phyloP scores from a whole-genome alignment of 2,113 vertebrate species.

The Elanoides forficatus region DNA sequence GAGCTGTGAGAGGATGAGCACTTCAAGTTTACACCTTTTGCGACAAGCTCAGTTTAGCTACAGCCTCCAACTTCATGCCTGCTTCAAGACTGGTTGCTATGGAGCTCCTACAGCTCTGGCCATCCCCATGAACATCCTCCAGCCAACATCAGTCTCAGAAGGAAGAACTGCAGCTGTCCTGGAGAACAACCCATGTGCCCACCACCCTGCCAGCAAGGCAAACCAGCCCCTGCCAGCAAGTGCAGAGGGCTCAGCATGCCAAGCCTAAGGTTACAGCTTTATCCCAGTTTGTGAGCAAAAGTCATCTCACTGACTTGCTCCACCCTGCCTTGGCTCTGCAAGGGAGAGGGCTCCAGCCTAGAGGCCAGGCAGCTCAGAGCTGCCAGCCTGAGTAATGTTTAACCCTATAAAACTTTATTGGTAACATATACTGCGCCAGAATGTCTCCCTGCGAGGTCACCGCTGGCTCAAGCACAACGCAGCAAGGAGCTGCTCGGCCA shows the following conservation, averaged over 20 bases:
- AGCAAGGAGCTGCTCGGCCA: not conserved
- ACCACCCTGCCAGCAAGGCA: not conserved
- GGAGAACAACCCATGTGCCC: not conserved
- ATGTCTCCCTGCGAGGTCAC: not conserved
- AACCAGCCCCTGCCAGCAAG: not conserved
- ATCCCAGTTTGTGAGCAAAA: not conserved
- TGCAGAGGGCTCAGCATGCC: not conserved
- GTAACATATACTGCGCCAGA: constrained; percentile 33
- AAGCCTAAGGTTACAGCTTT: not conserved
- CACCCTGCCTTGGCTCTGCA: not conserved
- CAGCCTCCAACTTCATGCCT: not conserved
- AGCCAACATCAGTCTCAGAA: not conserved
- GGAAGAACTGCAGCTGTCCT: not conserved
- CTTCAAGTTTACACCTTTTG: not conserved
- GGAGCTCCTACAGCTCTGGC: not conserved
- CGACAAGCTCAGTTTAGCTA: not conserved
- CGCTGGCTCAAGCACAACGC: not conserved
- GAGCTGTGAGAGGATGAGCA: not conserved
- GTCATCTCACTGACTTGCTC: not conserved
- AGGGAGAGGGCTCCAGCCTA: not conserved
- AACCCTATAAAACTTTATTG: constrained; percentile 57
- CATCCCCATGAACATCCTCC: not conserved
- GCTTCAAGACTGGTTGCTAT: not conserved
- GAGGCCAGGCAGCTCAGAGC: not conserved
- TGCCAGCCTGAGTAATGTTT: constrained; percentile 54